Evolutionary conservation across 2,888 invertebrate species (phyloP), one percentile per base, ranked within the genome.

Genomic region (Trichogramma evanescens): DNA sequence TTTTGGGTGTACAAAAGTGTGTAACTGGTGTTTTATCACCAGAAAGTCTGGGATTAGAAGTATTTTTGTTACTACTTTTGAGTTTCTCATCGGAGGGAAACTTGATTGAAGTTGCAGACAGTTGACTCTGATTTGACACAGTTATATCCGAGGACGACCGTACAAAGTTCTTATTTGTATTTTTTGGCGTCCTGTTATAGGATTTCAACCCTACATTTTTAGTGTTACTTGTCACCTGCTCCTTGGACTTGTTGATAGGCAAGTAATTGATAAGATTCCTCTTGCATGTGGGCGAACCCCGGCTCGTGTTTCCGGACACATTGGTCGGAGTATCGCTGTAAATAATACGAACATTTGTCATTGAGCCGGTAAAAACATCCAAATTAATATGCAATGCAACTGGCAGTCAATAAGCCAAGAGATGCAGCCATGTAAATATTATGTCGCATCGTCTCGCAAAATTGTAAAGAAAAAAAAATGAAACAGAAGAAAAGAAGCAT

Each of bases 1-100:
- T 68, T 62, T 71, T 72, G 0, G 74, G 73, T 1, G 75, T 75
- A 56, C 68, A 72, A 43, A 73, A 74, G 52, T 74, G 69, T 8
- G 69, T 66, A 0, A 68, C 66, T 0, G 69, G 66, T 43, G 71
- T 70, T 54, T 71, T 76, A 4, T 74, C 72, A 2, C 55, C 63
- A 3, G 65, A 61, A 6, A 63, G 57, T 39, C 63, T 65, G 7
- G 62, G 50, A 58, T 63, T 65, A 4, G 67, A 61, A n/a, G 57
- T 42, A 13, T 61, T 59, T 63, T 68, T 74, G 4, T 67, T 56
- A 1, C 71, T 69, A 0, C 69, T 71, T 63, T 70, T 75, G 3
- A 66, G 55, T 56, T 69, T 73, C 40, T 70, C 71, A 42, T 70
- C 69, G 0, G 69, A 63, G 1, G 58, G 42, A 1, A 61, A 64